Conservation (phyloP, 2,113 vertebrate species). For the Seriola dumerili region DNA sequence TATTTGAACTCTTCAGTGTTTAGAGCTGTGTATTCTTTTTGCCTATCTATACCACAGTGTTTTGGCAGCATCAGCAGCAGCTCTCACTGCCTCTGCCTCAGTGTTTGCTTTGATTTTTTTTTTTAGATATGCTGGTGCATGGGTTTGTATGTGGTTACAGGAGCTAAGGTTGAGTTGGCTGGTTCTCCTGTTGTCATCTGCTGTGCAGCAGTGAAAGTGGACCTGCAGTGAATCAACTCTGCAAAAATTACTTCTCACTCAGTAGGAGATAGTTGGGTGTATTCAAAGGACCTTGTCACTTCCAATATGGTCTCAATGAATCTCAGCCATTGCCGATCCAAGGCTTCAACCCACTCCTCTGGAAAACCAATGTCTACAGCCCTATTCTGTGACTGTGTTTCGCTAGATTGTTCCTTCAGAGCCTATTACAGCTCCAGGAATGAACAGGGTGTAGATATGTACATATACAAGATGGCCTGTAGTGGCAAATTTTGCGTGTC, state of each 20-base stretch:
- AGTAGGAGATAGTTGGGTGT: conserved; percentile 76
- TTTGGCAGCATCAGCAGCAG: conserved; percentile 39
- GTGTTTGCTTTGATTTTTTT: conserved; percentile 21
- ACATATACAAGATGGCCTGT: conserved; percentile 40
- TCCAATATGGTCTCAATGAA: conserved; percentile 81
- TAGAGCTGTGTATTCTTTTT: conserved; percentile 25
- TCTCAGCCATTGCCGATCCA: conserved; percentile 69
- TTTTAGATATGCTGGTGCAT: conserved; percentile 20
- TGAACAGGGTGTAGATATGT: conserved; percentile 46
- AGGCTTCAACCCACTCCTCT: conserved; percentile 56
- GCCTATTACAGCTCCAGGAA: conserved; percentile 67
- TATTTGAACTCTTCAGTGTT: conserved; percentile 32
- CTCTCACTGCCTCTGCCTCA: not conserved
- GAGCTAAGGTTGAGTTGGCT: conserved; percentile 50
- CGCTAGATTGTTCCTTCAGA: conserved; percentile 80
- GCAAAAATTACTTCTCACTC: conserved; percentile 79
- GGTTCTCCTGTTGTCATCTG: conserved; percentile 56
- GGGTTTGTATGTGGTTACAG: conserved; percentile 45
- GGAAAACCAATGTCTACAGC: conserved; percentile 67
- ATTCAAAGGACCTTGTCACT: conserved; percentile 84
- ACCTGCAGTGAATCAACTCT: conserved; percentile 76
- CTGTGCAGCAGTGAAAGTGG: conserved; percentile 69
- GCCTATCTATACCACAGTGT: conserved; percentile 3
- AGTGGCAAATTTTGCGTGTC: conserved; percentile 30
- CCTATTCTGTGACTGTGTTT: conserved; percentile 59